These are phyloP conservation scores for Malurus elegans DNA, from an alignment of 2,113 vertebrate genomes.

Conservation along the genomic window DNA sequence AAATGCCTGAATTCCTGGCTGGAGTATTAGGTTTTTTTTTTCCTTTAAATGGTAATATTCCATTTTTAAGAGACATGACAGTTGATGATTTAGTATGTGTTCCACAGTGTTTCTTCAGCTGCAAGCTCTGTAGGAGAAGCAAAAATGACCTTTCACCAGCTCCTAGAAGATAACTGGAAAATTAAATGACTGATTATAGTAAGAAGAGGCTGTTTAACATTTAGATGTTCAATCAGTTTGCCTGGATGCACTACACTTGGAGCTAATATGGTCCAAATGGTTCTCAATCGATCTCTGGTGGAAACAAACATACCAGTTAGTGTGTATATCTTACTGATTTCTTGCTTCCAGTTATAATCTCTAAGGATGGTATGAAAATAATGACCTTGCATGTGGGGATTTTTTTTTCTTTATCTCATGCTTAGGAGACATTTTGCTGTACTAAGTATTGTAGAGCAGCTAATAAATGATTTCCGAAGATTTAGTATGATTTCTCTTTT, in stretches of 20 bases:
- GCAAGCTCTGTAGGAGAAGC: neutral
- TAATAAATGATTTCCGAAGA: neutral
- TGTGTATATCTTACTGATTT: neutral
- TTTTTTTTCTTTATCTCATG: neutral
- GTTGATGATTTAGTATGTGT: neutral
- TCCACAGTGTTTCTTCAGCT: neutral
- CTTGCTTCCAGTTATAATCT: neutral
- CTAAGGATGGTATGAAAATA: neutral
- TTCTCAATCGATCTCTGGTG: neutral
- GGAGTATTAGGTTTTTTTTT: neutral
- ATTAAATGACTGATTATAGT: neutral
- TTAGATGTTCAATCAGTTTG: neutral
- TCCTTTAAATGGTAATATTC: neutral
- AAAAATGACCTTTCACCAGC: neutral
- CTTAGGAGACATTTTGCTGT: neutral
- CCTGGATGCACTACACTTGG: neutral
- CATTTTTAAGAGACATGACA: neutral
- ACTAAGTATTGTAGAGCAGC: neutral
- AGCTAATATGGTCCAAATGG: neutral
- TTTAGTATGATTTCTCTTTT: neutral
- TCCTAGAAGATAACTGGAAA: neutral
- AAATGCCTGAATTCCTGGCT: neutral
- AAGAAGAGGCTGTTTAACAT: neutral
- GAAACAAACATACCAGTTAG: neutral
- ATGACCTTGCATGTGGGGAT: neutral